Evolutionary conservation across 2,888 invertebrate species (phyloP).

Genomic region (Merodon equestris): DNA sequence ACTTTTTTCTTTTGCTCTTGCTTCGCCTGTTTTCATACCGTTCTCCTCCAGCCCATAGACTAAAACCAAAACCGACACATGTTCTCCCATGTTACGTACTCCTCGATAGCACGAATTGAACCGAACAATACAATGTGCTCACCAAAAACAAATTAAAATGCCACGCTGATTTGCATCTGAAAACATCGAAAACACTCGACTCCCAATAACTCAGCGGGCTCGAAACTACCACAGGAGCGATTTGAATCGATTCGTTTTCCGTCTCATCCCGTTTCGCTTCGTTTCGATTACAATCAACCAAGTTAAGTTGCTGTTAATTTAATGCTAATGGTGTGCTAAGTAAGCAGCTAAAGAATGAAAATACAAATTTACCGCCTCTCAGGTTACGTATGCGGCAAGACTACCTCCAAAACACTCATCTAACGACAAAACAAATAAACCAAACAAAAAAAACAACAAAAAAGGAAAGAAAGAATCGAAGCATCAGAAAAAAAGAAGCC

Average conservation of each 20-base stretch:
- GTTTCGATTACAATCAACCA: constrained; percentile 67
- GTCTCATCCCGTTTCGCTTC: constrained; percentile 61
- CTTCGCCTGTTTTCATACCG: neutral
- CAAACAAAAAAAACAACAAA: neutral
- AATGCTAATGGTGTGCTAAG: constrained; percentile 69
- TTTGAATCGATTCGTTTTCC: constrained; percentile 59
- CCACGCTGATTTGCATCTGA: constrained; percentile 67
- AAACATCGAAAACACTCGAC: constrained; percentile 54
- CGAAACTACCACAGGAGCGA: constrained; percentile 56
- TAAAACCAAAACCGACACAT: constrained; percentile 44
- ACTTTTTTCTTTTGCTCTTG: neutral
- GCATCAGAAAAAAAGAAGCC: constrained; percentile 31
- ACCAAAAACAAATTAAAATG: constrained; percentile 67
- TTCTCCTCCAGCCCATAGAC: neutral
- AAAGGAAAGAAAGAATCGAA: neutral
- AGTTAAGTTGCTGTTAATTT: constrained; percentile 68
- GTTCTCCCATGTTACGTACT: constrained; percentile 58
- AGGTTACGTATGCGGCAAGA: constrained; percentile 61
- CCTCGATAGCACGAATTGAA: constrained; percentile 34
- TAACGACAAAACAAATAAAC: constrained; percentile 3
- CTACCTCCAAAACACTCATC: constrained; percentile 50
- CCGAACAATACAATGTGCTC: constrained; percentile 59
- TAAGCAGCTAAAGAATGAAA: constrained; percentile 69
- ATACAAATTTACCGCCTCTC: constrained; percentile 69
- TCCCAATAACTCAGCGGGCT: constrained; percentile 60